Percentiles rank a stretch among this genome's conserved stretches.
phyloP scores from a whole-genome alignment of 1,140 invertebrate genomes.

The Parapsyche elsis region DNA sequence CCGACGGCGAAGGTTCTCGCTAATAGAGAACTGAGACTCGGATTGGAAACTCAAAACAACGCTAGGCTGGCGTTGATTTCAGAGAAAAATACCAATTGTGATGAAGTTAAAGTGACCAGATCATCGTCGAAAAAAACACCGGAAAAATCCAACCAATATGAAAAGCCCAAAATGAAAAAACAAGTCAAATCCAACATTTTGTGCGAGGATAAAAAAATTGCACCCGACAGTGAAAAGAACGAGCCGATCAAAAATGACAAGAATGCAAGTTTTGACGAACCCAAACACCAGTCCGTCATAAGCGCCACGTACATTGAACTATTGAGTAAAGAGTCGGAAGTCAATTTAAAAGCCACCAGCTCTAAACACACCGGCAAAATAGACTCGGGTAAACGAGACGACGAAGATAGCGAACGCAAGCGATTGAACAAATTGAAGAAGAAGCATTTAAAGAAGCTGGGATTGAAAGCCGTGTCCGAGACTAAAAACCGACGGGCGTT shows the following conservation, averaged over 20 bases:
- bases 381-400: background rate
- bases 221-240: slow-evolving; percentile 23
- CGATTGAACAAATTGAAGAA: slow-evolving; percentile 67
- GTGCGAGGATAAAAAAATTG: slow-evolving; percentile 33
- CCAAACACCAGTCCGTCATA: slow-evolving; percentile 37
- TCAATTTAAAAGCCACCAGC: background rate
- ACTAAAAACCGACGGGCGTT: slow-evolving; percentile 16
- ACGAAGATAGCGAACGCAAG: slow-evolving; percentile 53
- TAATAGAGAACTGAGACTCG: slow-evolving; percentile 69
- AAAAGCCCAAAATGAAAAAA: slow-evolving; percentile 58
- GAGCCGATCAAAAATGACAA: background rate
- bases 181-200: slow-evolving; percentile 51
- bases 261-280: background rate
- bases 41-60: slow-evolving; percentile 69
- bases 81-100: slow-evolving; percentile 58
- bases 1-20: slow-evolving; percentile 69
- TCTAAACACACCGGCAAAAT: background rate
- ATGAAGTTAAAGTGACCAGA: slow-evolving; percentile 51
- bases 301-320: slow-evolving; percentile 39
- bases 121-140: slow-evolving; percentile 47
- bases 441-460: slow-evolving; percentile 69
- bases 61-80: slow-evolving; percentile 61
- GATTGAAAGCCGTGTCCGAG: slow-evolving; percentile 61
- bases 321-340: background rate
- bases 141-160: slow-evolving; percentile 57